Conservation (phyloP, 2,113 vertebrate genomes). For the Sphaerodactylus townsendi region DNA sequence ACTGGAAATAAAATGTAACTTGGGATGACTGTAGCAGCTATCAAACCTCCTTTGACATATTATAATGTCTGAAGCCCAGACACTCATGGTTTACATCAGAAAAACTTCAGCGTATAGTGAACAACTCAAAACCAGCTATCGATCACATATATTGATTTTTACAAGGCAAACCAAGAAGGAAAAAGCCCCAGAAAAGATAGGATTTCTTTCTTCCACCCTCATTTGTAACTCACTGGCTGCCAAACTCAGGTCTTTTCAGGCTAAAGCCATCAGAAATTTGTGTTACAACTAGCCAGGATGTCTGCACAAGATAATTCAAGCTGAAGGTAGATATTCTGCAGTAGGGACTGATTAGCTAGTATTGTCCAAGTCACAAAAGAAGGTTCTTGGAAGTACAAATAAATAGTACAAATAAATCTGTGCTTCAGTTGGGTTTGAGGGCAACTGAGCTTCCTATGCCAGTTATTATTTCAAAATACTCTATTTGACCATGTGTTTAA, state of each 20-base stretch:
- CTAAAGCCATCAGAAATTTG: conserved; percentile 70
- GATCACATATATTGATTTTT: conserved; percentile 82
- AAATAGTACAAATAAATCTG: conserved; percentile 45
- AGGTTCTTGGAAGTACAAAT: conserved; percentile 64
- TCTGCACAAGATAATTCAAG: conserved; percentile 81
- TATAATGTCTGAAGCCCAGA: conserved; percentile 74
- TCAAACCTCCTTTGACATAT: conserved; percentile 74
- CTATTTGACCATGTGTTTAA: conserved; percentile 18
- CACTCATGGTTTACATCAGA: conserved; percentile 76
- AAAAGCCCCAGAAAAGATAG: conserved; percentile 78
- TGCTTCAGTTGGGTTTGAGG: conserved; percentile 48
- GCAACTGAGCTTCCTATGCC: conserved; percentile 30
- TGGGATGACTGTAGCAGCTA: conserved; percentile 67
- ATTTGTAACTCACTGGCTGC: conserved; percentile 67
- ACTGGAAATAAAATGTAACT: conserved; percentile 77
- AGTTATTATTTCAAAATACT: conserved; percentile 11
- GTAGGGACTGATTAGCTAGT: conserved; percentile 68
- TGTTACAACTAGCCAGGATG: conserved; percentile 77
- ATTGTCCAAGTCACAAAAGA: conserved; percentile 61
- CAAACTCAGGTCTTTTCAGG: conserved; percentile 69
- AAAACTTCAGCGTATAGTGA: conserved; percentile 73
- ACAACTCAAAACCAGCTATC: conserved; percentile 83
- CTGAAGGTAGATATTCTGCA: conserved; percentile 71
- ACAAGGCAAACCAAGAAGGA: conserved; percentile 72
- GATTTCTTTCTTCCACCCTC: conserved; percentile 73